Base-by-base conservation (phyloP, 1,140 invertebrate species). In the Druon quercuslanigerum region DNA sequence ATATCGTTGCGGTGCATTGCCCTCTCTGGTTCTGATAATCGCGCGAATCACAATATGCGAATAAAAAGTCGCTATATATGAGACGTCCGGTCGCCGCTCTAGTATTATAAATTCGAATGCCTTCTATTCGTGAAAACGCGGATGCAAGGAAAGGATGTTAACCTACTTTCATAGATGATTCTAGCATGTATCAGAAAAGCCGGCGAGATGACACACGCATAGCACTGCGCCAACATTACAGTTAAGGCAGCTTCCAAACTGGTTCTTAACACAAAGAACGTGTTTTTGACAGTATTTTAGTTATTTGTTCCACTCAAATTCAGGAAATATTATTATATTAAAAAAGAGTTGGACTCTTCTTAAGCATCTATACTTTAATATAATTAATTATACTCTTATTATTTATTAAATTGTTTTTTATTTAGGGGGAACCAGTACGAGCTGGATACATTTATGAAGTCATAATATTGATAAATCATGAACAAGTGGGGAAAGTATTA, bases 201-300 rank as follows among this genome's bases (percentile, higher is more conserved):
- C 76, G 82, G 83, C 83, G 77, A 84, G 84, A 85, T 76, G 25
- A 73, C 40, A 51, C 14, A 40, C 52, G 75, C 78, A 79, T 84
- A 84, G 84, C 72, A 80, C 72, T 54, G 76, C 83, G 82, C 82
- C 60, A 33, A 4, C 25, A 83, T 83, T 90, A 89, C 86, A 87
- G 87, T 88, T 89, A 89, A 79, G 77, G 76, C 76, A 71, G 51
- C 74, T 73, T 76, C 86, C 82, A 86, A 83, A 88, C 86, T 85
- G 86, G 87, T 88, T 66, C 14, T 66, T 66, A 66, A 66, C 25
- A 66, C 25, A 33, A 7, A 66, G 14, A 14, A 66, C 9, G 33
- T 66, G 4, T 16, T 40, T 66, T 66, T 66, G 60, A 66, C 60
- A 46, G 40, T 46, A 7, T 66, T 66, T 46, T 40, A 66, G 40